Evolutionary conservation across 1,140 invertebrate genomes (phyloP), one percentile per base, ranked within the genome.

Genomic region (Lepidostoma basale): DNA sequence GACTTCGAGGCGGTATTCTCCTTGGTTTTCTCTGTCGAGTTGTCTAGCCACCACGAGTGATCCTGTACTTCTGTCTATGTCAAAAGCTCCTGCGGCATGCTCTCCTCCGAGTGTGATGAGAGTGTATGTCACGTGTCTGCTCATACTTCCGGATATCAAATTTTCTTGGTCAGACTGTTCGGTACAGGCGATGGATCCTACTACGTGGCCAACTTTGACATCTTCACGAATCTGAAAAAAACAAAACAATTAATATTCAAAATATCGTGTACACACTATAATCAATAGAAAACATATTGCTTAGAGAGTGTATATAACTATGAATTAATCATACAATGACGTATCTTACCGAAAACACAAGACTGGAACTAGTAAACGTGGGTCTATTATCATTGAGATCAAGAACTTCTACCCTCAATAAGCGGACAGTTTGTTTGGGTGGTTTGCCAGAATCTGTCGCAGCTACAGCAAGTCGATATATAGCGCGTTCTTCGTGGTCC

Each of bases 311-410:
- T n/a, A n/a, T n/a, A n/a, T n/a, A 18, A 56, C 6, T 49, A 30
- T 2, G 18, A 16, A 54, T 10, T 28, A 52, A n/a, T 12, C 2
- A 10, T 25, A 25, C 18, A 9, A 30, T 36, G 25, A 65, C 49
- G 23, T 44, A 6, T 84, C 86, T 88, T 78, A 94, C 92, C 83
- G 88, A 90, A 81, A 96, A 96, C 54, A 88, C 88, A 69, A 96
- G 84, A 79, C 92, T 95, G 59, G 93, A 95, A 75, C 92, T 94
- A 36, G 92, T 93, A 79, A 96, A 97, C 56, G 90, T 94, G 23
- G 94, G 95, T 74, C 93, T 85, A 79, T 95, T 93, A 78, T 97
- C 94, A 77, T 96, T 95, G 40, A 97, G 84, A 77, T 96, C 93
- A 70, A 95, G 80, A 16, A 97, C 94, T 80, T 95, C 92, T 18